A percentile compares a stretch with the other conserved stretches of the same genome.
phyloP scores from a whole-genome alignment of 2,797 vertebrate species.

The Passerculus sandwichensis region DNA sequence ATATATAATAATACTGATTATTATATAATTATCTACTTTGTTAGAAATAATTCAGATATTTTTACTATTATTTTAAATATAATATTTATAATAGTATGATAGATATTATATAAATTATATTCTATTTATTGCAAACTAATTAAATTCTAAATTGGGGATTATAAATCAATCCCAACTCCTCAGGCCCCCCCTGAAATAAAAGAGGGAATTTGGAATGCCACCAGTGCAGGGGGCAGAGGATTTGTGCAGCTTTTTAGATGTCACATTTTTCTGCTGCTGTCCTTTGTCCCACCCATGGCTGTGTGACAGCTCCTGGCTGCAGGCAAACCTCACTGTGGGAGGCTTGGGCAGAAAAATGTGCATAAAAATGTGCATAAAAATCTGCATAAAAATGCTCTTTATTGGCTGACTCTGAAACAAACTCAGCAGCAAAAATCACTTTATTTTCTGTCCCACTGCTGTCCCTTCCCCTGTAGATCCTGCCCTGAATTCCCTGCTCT shows the following conservation, averaged over 20 bases:
- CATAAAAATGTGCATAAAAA: neutral
- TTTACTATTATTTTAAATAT: too few relatives aligned
- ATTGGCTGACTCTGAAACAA: neutral
- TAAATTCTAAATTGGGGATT: neutral
- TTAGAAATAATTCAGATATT: too few relatives aligned
- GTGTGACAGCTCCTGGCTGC: neutral
- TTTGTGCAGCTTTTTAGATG: neutral
- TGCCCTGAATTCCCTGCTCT: neutral
- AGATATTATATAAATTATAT: neutral
- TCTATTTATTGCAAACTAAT: neutral
- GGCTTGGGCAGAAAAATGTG: neutral
- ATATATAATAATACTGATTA: too few relatives aligned
- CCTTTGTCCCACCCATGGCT: neutral
- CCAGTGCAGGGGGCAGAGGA: neutral
- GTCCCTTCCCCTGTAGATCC: slow-evolving; percentile 21
- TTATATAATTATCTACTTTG: too few relatives aligned
- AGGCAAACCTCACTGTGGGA: neutral
- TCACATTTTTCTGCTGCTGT: neutral
- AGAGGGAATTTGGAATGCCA: neutral
- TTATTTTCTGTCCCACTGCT: neutral
- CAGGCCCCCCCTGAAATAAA: too few relatives aligned
- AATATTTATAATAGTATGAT: too few relatives aligned
- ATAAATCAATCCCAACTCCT: neutral
- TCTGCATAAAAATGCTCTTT: neutral
- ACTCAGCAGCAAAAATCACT: neutral